Evolutionary conservation across 2,888 invertebrate species (phyloP), one percentile per base, ranked within the genome.

Genomic region (Amiota minor): DNA sequence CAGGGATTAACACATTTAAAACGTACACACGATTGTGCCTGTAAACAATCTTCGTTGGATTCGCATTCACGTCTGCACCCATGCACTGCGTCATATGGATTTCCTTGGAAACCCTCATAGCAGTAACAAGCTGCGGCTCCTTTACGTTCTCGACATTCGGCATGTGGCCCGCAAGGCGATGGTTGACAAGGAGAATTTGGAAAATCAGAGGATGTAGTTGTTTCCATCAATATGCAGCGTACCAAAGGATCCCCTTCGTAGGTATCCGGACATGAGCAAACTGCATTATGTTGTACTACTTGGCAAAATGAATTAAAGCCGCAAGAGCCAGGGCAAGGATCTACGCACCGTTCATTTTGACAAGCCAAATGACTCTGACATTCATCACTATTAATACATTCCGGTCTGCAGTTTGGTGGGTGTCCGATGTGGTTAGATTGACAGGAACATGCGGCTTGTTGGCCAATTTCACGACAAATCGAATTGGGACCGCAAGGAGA

Each of bases 1-100:
- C 96, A 97, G 1, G 96, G 96, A 90, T 97, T 95, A 45, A 94
- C 91, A 86, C 97, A 97, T 89, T 96, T 96, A 83, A 92, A 95
- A 65, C 95, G 92, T 47, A 94, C 93, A 86, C 97, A 97, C 18
- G 96, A 93, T 76, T 95, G 90, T 75, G 92, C 91, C 0, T 92
- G 89, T n/a, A 92, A 90, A 82, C 97, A 97, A 78, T 96, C 96
- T 59, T 92, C 92, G 86, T 95, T 96, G 70, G 89, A 90, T 90
- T 96, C 95, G 86, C 96, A 97, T 89, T 96, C 96, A 70, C 93
- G 91, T 70, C 92, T 91, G 80, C 94, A 94, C 49, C 93, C 95
- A 72, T 91, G 91, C 55, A 91, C 90, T 77, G 85, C 90, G 82
- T 94, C 94, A 81, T 96, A 96, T 1, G 97, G 95, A 90, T 96